Evolutionary conservation across 37 sponge, comb jelly and placozoan genomes (phyloP).

Genomic region (Chondrilla cf. caribensis): DNA sequence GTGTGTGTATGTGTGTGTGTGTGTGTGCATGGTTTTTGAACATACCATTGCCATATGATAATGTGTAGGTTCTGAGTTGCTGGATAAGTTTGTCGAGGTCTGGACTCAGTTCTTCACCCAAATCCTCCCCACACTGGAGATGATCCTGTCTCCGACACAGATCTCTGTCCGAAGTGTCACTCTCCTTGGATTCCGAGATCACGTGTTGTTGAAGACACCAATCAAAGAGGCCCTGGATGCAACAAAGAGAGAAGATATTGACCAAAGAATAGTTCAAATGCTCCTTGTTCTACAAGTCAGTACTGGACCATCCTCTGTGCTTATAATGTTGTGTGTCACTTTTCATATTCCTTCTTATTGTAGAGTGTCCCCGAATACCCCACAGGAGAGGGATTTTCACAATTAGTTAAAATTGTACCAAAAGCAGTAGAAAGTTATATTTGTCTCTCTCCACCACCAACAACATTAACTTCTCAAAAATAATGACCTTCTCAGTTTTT

Average conservation of each 20-base stretch:
- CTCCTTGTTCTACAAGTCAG: conserved; percentile 69
- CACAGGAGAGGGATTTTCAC: conserved; percentile 30
- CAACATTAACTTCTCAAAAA: background rate
- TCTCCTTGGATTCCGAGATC: conserved; percentile 70
- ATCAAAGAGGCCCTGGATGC: conserved; percentile 50
- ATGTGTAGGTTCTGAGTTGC: conserved; percentile 33
- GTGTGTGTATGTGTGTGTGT: background rate
- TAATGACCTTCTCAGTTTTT: background rate
- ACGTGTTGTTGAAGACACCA: conserved; percentile 61
- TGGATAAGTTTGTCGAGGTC: conserved; percentile 57
- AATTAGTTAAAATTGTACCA: conserved; percentile 28
- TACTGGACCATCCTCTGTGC: background rate
- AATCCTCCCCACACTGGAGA: conserved; percentile 78
- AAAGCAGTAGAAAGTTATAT: conserved; percentile 60
- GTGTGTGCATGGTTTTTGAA: background rate
- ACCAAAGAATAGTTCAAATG: conserved; percentile 75
- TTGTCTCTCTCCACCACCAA: conserved; percentile 26
- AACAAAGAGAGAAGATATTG: background rate
- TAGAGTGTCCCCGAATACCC: conserved; percentile 42
- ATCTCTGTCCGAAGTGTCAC: conserved; percentile 61
- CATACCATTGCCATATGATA: conserved; percentile 14
- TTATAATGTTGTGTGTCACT: background rate
- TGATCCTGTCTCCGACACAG: conserved; percentile 65
- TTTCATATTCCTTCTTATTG: background rate
- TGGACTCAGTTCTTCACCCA: conserved; percentile 81